phyloP scores from a whole-genome alignment of 1,140 invertebrate genomes.

The Lamellibrachia luymesi region DNA sequence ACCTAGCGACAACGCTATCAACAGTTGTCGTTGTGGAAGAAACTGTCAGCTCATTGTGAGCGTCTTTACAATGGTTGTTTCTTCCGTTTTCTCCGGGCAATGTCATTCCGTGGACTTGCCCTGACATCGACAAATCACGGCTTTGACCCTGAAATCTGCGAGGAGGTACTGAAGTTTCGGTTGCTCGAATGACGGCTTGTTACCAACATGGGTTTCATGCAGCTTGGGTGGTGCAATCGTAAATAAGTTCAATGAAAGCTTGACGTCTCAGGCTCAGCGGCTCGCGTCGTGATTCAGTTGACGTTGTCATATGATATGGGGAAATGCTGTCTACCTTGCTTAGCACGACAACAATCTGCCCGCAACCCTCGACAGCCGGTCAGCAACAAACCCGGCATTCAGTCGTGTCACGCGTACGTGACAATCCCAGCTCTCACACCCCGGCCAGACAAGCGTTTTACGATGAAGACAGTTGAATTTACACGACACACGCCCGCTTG shows the following conservation, averaged over 20 bases:
- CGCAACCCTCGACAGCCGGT: neutral
- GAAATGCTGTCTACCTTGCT: neutral
- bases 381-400: neutral
- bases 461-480: neutral
- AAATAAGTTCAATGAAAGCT: neutral
- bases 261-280: neutral
- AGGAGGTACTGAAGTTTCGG: neutral
- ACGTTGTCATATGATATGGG: neutral
- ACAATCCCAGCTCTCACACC: neutral
- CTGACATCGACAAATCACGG: neutral
- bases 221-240: neutral
- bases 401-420: neutral
- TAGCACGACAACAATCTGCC: neutral
- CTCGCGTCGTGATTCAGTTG: neutral
- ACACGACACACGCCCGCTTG: neutral
- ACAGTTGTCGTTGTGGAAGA: neutral
- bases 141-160: neutral
- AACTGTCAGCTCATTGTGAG: neutral
- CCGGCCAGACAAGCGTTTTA: neutral
- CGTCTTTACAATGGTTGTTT: neutral
- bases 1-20: neutral
- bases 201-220: neutral
- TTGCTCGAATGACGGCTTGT: neutral
- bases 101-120: neutral
- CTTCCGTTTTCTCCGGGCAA: neutral